A percentile compares a stretch with the other conserved stretches of the same genome.
Evolutionary conservation across 2,113 vertebrate species (phyloP).

Genomic region (Miniopterus natalensis): DNA sequence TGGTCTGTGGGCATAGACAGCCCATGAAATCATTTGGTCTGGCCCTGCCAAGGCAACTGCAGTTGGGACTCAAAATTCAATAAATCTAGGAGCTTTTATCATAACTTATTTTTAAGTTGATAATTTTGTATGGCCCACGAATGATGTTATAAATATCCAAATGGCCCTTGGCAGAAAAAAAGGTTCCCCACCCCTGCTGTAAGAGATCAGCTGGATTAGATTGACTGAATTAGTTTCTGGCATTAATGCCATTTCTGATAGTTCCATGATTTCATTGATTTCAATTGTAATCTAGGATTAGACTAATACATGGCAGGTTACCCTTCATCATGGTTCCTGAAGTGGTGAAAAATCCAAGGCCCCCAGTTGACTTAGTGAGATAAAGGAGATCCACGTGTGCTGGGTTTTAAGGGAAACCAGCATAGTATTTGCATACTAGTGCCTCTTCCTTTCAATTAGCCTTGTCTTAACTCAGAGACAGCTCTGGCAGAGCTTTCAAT

Average conservation of each 20-base stretch:
- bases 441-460: slow-evolving; percentile 29
- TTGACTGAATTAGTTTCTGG: neutral
- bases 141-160: too few species aligned
- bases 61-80: too few species aligned
- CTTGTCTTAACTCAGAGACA: slow-evolving; percentile 35
- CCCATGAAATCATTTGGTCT: too few species aligned
- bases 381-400: neutral
- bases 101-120: too few species aligned
- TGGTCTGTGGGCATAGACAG: too few species aligned
- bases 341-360: neutral
- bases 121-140: too few species aligned
- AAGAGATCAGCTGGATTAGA: slow-evolving; percentile 42
- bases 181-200: neutral
- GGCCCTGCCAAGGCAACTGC: too few species aligned
- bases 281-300: slow-evolving; percentile 39
- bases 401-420: neutral
- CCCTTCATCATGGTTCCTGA: neutral
- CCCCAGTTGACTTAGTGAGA: neutral
- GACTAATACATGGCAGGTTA: neutral
- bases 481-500: slow-evolving; percentile 22
- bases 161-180: too few species aligned
- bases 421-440: neutral
- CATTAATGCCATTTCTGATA: slow-evolving; percentile 60
- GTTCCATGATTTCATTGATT: slow-evolving; percentile 33
- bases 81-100: too few species aligned